Base-by-base conservation (phyloP, 2,888 invertebrate species). In the Drosophila helvetica region DNA sequence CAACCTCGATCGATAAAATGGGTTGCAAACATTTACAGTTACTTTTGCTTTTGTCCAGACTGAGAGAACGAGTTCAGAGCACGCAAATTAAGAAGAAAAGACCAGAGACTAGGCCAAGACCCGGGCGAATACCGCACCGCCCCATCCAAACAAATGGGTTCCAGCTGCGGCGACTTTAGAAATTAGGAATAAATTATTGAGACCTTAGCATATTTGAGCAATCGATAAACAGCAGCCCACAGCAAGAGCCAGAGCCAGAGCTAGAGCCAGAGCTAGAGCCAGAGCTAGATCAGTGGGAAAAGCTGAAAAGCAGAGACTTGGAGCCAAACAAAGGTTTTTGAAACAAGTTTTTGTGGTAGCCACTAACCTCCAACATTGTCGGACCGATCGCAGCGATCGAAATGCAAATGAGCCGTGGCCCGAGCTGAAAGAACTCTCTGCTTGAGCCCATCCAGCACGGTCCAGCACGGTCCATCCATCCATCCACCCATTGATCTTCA, bases 201-300 rank as follows among this genome's bases (percentile, higher is more conserved):
- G 45, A 67, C 71, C 84, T 84, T 86, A 76, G 82, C 86, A 80
- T 85, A 81, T 75, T 73, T 76, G 65, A 48, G 75, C 80, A 73
- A 75, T 75, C 74, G 73, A 79, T 76, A 66, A 68, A 38, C 17
- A 19, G 38, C 38, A 56, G 22, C 8, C 46, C 46, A 62, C 47
- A 33, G 22, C 47, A n/a, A 55, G 43, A 58, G 46, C 4, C 43
- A 51, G 63, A 55, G 43, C 38, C 17, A 33, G n/a, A n/a, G n/a
- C 47, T n/a, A 55, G 38, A 58, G 46, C 22, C 43, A 46, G 17
- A 45, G 22, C 2, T 33, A 51, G 70, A 55, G 43, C 38, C 17
- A 55, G 38, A 56, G 50, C 45, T 38, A 50, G 38, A 47, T 63
- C 48, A 50, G 64, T 19, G 38, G 52, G 52, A 57, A 51, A 45